phyloP scores from a whole-genome alignment of 2,888 invertebrate species.

The Halocaridina rubra region DNA sequence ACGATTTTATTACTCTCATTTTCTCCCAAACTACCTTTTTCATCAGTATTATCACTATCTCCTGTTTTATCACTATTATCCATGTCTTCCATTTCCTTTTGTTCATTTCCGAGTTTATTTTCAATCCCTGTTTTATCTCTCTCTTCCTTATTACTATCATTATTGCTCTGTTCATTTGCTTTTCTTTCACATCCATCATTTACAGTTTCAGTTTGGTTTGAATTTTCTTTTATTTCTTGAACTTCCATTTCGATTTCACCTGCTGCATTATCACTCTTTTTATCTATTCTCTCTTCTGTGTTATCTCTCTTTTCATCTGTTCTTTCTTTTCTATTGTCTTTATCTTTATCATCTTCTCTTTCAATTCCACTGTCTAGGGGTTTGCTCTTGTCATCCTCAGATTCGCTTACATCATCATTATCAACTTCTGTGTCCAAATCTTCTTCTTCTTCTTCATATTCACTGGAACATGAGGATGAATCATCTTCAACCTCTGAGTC shows the following conservation, averaged over 20 bases:
- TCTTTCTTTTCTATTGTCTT: neutral
- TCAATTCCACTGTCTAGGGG: neutral
- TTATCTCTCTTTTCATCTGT: neutral
- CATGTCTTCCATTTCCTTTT: neutral
- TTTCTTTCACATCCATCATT: neutral
- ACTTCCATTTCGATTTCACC: neutral
- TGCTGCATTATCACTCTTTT: neutral
- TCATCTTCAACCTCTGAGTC: neutral
- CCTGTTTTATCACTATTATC: neutral
- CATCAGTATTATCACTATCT: neutral
- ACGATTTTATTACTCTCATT: neutral
- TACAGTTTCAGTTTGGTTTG: neutral
- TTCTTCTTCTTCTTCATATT: constrained; percentile 1
- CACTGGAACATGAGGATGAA: constrained; percentile 1
- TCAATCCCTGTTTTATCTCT: neutral
- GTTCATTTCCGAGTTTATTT: neutral
- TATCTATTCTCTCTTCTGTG: neutral
- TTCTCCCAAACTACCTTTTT: neutral
- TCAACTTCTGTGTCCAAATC: constrained; percentile 12
- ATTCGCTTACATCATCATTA: neutral
- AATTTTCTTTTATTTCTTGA: neutral
- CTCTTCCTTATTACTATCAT: neutral
- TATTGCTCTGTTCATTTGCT: too few species aligned
- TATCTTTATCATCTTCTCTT: neutral
- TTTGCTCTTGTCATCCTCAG: neutral